A percentile compares a stretch with the other conserved stretches of the same genome.
Evolutionary conservation across 2,113 vertebrate genomes (phyloP).

Genomic region (Apaloderma vittatum): DNA sequence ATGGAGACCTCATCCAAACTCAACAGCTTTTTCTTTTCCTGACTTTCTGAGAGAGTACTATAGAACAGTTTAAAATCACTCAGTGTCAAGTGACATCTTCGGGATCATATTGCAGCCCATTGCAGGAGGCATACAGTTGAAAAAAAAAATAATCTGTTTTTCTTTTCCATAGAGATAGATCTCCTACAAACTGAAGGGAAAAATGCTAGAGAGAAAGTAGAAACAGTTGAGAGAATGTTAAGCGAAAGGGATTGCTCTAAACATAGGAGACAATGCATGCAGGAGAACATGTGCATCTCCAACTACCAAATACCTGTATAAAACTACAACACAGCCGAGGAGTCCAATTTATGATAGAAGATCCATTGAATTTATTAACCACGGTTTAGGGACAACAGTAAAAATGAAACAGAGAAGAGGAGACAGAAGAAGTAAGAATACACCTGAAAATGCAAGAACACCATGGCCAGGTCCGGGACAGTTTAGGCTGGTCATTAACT

Average conservation of each 20-base stretch:
- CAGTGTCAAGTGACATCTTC: background rate
- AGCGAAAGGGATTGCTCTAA: background rate
- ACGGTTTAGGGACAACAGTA: background rate
- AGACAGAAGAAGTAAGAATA: background rate
- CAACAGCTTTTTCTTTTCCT: background rate
- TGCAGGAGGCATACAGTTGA: background rate
- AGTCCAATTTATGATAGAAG: background rate
- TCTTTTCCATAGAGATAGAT: background rate
- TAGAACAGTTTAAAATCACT: background rate
- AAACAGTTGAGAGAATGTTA: background rate
- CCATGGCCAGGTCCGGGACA: background rate
- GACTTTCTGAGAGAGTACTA: background rate
- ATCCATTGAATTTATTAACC: background rate
- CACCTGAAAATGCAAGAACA: background rate
- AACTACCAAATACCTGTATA: background rate
- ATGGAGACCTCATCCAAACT: background rate
- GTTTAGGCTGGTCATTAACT: background rate
- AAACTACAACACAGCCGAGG: accelerated
- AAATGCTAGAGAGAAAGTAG: background rate
- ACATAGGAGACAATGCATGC: accelerated
- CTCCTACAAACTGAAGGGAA: background rate
- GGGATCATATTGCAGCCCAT: background rate
- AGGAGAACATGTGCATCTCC: background rate
- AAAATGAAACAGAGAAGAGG: background rate
- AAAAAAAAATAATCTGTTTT: background rate